These are phyloP conservation scores for Gopherus flavomarginatus DNA, from an alignment of 2,113 vertebrate species.

Conservation along the genomic window DNA sequence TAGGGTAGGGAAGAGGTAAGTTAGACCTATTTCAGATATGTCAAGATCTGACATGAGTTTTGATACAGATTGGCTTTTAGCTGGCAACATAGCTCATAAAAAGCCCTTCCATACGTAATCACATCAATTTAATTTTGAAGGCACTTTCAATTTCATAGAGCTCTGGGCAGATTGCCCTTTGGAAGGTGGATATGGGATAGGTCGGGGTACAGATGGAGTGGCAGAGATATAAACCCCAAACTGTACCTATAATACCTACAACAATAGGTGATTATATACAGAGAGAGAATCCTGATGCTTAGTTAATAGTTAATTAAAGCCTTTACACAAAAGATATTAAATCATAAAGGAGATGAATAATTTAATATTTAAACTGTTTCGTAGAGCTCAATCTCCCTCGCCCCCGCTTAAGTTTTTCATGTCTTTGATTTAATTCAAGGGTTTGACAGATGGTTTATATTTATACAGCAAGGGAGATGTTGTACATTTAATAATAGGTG, in stretches of 20 bases:
- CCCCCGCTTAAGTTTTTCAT: slow-evolving; percentile 33
- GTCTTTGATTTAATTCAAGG: slow-evolving; percentile 57
- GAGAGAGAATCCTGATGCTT: not conserved
- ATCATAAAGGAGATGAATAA: slow-evolving; percentile 59
- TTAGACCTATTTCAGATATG: not conserved
- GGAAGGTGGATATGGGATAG: slow-evolving; percentile 18
- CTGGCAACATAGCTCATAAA: not conserved
- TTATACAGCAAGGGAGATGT: slow-evolving; percentile 49
- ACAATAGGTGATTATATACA: not conserved
- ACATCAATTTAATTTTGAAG: not conserved
- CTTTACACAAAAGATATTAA: slow-evolving; percentile 47
- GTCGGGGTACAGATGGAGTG: not conserved
- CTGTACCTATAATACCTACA: not conserved
- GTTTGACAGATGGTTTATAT: slow-evolving; percentile 66
- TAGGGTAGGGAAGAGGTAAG: not conserved
- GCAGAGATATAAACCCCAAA: not conserved
- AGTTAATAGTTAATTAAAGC: slow-evolving; percentile 4
- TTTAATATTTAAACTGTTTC: slow-evolving; percentile 52
- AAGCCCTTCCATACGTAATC: not conserved
- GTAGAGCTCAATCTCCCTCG: slow-evolving; percentile 7
- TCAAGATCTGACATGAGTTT: not conserved
- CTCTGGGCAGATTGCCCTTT: not conserved
- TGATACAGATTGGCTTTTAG: not conserved
- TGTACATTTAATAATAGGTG: slow-evolving; percentile 48
- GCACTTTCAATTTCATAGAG: not conserved